These are phyloP conservation scores for Daboia siamensis DNA, from an alignment of 2,113 vertebrate species.

Conservation along the genomic window DNA sequence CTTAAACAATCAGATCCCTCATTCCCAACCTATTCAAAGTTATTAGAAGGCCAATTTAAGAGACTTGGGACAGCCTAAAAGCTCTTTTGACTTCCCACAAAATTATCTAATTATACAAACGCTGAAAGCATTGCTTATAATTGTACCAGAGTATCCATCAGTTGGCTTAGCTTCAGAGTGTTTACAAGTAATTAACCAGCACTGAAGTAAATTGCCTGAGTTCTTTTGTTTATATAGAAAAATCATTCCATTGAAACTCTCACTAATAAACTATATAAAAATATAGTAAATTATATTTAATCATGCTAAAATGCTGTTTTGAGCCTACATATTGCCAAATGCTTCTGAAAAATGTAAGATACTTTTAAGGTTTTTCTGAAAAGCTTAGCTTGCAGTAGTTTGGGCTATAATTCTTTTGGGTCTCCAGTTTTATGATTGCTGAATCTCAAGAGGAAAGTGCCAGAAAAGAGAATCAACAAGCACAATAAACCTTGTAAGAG, in stretches of 20 bases:
- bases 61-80: not conserved
- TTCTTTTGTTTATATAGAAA: not conserved
- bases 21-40: not conserved
- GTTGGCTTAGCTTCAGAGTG: not conserved
- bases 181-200: not conserved
- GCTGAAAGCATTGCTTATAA: not conserved
- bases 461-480: slow-evolving; percentile 1
- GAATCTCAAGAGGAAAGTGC: slow-evolving; percentile 13
- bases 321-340: not conserved
- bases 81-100: not conserved
- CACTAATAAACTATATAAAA: slow-evolving; percentile 1
- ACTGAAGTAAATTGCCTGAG: not conserved
- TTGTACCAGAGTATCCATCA: not conserved
- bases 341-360: not conserved
- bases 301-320: not conserved
- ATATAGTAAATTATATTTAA: not conserved
- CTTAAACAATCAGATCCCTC: not conserved
- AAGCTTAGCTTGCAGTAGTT: not conserved
- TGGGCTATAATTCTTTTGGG: not conserved
- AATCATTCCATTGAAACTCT: not conserved
- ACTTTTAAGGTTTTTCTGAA: not conserved
- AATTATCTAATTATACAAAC: not conserved
- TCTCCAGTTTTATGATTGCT: slow-evolving; percentile 4
- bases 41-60: not conserved
- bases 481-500: not conserved